These are phyloP conservation scores for Phalera bucephala DNA, from an alignment of 2,888 invertebrate genomes.

Conservation along the genomic window DNA sequence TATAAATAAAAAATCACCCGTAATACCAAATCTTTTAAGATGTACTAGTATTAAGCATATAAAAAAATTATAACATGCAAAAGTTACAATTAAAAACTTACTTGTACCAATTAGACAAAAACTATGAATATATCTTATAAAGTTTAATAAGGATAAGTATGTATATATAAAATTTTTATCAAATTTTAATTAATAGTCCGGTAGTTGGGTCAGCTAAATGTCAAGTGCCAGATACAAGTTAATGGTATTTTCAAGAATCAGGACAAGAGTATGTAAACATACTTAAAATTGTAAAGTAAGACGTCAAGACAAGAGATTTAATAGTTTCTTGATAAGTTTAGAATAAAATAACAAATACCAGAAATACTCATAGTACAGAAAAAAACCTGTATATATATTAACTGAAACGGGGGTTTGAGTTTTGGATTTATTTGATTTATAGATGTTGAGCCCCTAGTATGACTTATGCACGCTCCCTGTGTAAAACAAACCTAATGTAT, in stretches of 20 bases:
- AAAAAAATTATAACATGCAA: background rate
- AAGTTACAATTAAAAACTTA: background rate
- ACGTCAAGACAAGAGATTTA: background rate
- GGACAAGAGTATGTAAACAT: slow-evolving; percentile 2
- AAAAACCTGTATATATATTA: no score
- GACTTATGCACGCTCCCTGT: no score
- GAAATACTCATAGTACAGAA: no score
- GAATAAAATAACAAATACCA: no score
- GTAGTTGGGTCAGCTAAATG: slow-evolving; percentile 5
- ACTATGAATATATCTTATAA: background rate
- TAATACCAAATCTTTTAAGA: no score
- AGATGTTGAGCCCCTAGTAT: no score
- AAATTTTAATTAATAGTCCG: background rate
- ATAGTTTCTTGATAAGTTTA: no score
- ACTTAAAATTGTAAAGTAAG: slow-evolving; percentile 4
- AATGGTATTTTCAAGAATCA: background rate
- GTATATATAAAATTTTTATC: background rate
- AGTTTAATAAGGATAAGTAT: background rate
- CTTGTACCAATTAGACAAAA: background rate
- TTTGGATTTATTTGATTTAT: no score
- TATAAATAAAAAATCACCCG: background rate
- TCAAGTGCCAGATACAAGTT: slow-evolving; percentile 13
- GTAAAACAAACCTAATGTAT: no score
- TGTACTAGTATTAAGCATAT: no score
- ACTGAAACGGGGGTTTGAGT: no score